Evolutionary conservation across 2,888 invertebrate genomes (phyloP).

Genomic region (Scaptomyza reducta): DNA sequence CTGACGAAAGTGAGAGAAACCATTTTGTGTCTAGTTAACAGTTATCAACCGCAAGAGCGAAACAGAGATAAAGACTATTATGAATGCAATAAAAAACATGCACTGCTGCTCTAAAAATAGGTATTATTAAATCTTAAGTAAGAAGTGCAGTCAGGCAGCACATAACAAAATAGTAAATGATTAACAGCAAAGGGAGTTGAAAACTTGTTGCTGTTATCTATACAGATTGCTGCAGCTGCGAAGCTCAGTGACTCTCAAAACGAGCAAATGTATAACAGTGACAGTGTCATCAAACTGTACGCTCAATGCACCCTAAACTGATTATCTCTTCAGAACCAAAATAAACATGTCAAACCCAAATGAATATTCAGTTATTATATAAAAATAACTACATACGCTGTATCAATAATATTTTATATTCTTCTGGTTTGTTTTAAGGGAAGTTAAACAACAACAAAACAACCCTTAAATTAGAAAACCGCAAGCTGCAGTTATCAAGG

Average conservation of each 20-base stretch:
- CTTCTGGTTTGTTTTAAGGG: background rate
- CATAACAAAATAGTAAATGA: slow-evolving; percentile 30
- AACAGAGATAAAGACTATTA: slow-evolving; percentile 6
- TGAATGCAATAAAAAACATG: slow-evolving; percentile 34
- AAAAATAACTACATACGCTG: background rate
- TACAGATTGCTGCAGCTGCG: slow-evolving; percentile 2
- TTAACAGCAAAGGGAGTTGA: slow-evolving; percentile 23
- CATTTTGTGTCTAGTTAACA: slow-evolving; percentile 12
- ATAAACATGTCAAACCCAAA: background rate
- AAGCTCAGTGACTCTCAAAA: slow-evolving; percentile 13
- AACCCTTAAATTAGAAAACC: background rate
- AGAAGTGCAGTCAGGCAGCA: slow-evolving; percentile 10
- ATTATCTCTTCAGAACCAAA: slow-evolving; percentile 10
- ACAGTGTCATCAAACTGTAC: slow-evolving; percentile 5
- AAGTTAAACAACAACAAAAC: slow-evolving; percentile 12
- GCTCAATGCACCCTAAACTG: slow-evolving; percentile 11
- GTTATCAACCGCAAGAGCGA: slow-evolving; percentile 43
- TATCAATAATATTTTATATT: background rate
- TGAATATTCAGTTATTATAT: slow-evolving; percentile 6
- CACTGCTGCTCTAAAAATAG: slow-evolving; percentile 60
- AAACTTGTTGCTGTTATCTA: slow-evolving; percentile 25
- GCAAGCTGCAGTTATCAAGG: slow-evolving; percentile 19
- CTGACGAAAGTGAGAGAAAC: slow-evolving; percentile 49
- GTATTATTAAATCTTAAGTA: slow-evolving; percentile 62
- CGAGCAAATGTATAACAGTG: background rate